Percentiles rank a stretch among this genome's conserved stretches.
Evolutionary conservation across 2,113 vertebrate species (phyloP).

Genomic region (Phalacrocorax aristotelis): DNA sequence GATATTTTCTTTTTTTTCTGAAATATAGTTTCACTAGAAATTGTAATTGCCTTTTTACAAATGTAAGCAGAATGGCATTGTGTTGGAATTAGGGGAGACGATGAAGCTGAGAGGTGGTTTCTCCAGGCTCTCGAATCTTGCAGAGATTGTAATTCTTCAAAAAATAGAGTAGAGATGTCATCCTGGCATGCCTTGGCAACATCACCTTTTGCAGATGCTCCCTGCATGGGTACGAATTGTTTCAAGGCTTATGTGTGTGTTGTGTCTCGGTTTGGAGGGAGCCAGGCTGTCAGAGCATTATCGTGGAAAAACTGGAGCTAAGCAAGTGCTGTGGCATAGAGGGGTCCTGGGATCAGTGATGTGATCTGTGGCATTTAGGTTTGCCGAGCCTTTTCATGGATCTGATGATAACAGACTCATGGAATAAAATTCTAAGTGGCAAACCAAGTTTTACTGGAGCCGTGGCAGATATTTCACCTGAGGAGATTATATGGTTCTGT

Average conservation of each 20-base stretch:
- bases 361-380: neutral
- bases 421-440: neutral
- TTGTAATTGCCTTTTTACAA: neutral
- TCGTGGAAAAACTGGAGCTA: neutral
- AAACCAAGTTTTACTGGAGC: neutral
- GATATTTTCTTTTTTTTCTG: neutral
- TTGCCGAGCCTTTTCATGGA: neutral
- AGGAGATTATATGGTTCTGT: neutral
- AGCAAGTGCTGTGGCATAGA: neutral
- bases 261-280: neutral
- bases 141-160: neutral
- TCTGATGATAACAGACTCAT: neutral
- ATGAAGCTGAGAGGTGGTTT: neutral
- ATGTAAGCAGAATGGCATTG: neutral
- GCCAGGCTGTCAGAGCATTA: neutral
- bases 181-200: neutral
- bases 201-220: neutral
- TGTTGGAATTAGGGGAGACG: neutral
- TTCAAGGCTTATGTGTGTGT: accelerated
- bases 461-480: neutral
- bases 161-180: neutral
- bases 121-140: neutral
- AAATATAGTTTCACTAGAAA: neutral
- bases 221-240: neutral
- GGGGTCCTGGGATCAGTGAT: neutral